Evolutionary conservation across 2,113 vertebrate species (phyloP).

Genomic region (Sphyrna mokarran): DNA sequence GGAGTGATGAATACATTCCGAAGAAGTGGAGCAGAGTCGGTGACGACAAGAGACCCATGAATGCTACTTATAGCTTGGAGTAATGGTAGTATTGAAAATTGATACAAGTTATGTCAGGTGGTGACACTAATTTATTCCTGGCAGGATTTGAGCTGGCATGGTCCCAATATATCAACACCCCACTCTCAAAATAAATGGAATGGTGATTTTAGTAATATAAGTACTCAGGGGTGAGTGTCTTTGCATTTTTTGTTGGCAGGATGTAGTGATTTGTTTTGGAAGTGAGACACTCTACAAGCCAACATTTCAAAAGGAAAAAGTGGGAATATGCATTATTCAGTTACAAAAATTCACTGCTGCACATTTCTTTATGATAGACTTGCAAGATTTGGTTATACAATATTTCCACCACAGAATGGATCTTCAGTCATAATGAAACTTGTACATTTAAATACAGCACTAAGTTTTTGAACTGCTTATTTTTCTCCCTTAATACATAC

Average conservation of each 20-base stretch:
- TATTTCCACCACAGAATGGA: not conserved
- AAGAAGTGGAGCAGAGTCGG: not conserved
- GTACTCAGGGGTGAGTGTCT: not conserved
- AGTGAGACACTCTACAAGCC: not conserved
- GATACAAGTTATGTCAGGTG: slow-evolving; percentile 5
- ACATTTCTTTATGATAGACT: not conserved
- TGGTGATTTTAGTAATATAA: not conserved
- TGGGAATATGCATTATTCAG: not conserved
- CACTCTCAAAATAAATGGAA: not conserved
- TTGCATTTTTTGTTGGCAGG: not conserved
- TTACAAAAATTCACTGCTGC: slow-evolving; percentile 5
- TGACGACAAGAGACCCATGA: not conserved
- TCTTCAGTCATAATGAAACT: not conserved
- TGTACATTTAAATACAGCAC: not conserved
- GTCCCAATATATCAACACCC: not conserved
- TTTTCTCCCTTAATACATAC: not conserved
- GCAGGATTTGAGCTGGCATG: not conserved
- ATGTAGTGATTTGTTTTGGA: not conserved
- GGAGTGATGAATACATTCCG: not conserved
- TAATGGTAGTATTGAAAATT: slow-evolving; percentile 18
- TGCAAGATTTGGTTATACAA: not conserved
- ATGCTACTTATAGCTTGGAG: not conserved
- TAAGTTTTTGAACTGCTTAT: not conserved
- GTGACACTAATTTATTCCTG: slow-evolving; percentile 15
- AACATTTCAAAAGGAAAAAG: not conserved